phyloP scores from a whole-genome alignment of 2,113 vertebrate species.

The Acrocephalus arundinaceus region DNA sequence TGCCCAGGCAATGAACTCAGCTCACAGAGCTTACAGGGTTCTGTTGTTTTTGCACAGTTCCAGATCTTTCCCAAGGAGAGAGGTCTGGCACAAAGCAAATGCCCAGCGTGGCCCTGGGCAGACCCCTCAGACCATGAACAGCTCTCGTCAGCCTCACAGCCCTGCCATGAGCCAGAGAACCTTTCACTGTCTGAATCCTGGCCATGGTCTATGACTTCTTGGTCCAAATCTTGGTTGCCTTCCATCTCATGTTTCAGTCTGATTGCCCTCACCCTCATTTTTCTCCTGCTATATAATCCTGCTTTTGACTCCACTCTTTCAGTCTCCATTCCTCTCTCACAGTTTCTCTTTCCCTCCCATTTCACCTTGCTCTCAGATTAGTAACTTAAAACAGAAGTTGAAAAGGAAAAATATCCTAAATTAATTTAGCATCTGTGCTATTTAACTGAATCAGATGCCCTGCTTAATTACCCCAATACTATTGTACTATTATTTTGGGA shows the following conservation, averaged over 20 bases:
- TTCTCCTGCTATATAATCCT: background rate
- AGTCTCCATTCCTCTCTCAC: background rate
- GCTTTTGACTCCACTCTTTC: background rate
- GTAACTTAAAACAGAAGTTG: background rate
- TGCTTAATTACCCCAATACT: background rate
- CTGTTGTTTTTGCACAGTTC: background rate
- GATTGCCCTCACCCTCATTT: background rate
- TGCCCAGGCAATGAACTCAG: background rate
- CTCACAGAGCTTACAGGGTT: background rate
- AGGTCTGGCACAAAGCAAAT: background rate
- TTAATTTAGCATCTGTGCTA: background rate
- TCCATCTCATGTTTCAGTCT: background rate
- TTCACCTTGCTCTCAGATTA: background rate
- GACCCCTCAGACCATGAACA: accelerated
- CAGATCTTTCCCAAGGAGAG: background rate
- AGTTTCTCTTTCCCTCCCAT: background rate
- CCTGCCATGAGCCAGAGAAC: accelerated
- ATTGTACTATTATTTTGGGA: background rate
- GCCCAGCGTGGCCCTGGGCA: background rate
- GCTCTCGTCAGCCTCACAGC: background rate
- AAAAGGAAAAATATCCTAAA: background rate
- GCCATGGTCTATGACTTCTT: background rate
- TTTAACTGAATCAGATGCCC: background rate
- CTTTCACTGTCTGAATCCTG: background rate
- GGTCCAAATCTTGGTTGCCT: background rate